Percentiles rank a stretch among this genome's conserved stretches.
Conservation (phyloP, 2,797 vertebrate genomes). For the Hipposideros larvatus region DNA sequence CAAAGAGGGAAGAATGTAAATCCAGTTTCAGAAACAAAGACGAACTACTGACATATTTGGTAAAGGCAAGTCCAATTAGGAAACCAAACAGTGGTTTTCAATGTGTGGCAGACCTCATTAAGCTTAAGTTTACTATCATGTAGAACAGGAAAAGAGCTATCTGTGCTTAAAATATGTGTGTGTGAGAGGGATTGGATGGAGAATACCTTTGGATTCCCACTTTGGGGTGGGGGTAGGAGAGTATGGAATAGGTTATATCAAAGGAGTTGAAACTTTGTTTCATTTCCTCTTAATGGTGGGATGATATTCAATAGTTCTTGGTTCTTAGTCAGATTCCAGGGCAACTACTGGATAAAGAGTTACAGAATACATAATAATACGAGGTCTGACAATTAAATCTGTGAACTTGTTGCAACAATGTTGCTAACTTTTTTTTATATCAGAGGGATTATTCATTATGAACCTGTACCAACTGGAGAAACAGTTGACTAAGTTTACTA, state of each 20-base stretch:
- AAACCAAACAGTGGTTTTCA: conserved; percentile 55
- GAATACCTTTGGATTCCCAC: conserved; percentile 9
- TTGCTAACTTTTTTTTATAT: too few relatives aligned
- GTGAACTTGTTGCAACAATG: too few relatives aligned
- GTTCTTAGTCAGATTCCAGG: conserved; percentile 48
- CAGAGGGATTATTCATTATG: too few relatives aligned
- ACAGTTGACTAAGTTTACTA: too few relatives aligned
- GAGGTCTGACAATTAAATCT: too few relatives aligned
- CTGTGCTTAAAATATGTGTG: conserved; percentile 11
- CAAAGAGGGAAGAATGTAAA: conserved; percentile 41
- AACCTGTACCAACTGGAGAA: too few relatives aligned
- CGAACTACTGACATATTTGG: conserved; percentile 53
- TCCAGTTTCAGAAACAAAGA: conserved; percentile 72
- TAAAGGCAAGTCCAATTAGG: conserved; percentile 62
- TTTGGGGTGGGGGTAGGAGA: not conserved
- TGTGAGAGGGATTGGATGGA: not conserved
- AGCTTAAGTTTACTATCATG: conserved; percentile 57
- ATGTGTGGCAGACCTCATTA: conserved; percentile 53
- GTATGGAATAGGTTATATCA: not conserved
- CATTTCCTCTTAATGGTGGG: not conserved
- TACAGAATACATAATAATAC: conserved; percentile 43
- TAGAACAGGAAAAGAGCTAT: not conserved
- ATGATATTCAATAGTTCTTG: conserved; percentile 17
- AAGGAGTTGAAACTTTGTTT: conserved; percentile 7
- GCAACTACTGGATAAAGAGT: not conserved